These are phyloP conservation scores for Apus apus DNA, from an alignment of 2,113 vertebrate genomes.

Conservation along the genomic window DNA sequence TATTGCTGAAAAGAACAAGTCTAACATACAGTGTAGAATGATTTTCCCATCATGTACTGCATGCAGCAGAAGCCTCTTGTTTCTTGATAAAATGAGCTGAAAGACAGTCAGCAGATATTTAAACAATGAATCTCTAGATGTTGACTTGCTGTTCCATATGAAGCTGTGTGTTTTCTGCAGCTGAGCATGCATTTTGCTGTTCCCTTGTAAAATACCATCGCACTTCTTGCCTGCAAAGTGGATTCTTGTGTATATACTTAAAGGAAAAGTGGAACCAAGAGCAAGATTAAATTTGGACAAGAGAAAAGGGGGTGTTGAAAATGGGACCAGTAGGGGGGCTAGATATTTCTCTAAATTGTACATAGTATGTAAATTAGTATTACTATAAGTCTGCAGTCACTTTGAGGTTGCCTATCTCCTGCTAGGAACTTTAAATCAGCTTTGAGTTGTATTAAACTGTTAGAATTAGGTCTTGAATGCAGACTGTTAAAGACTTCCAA, in stretches of 20 bases:
- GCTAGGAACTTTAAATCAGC: constrained; percentile 77
- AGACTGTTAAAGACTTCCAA: constrained; percentile 76
- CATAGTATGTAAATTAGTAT: constrained; percentile 82
- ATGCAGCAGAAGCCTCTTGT: constrained; percentile 84
- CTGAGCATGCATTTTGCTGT: constrained; percentile 87
- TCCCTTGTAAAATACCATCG: constrained; percentile 81
- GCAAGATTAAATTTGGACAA: constrained; percentile 46
- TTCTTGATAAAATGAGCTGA: constrained; percentile 87
- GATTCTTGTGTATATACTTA: constrained; percentile 81
- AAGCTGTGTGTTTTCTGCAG: constrained; percentile 80
- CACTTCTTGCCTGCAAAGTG: constrained; percentile 80
- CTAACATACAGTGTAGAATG: constrained; percentile 72
- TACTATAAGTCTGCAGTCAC: constrained; percentile 77
- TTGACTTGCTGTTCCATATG: constrained; percentile 77
- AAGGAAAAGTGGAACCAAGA: constrained; percentile 60
- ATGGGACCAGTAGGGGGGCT: constrained; percentile 56
- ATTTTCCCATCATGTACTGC: constrained; percentile 80
- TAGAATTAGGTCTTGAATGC: constrained; percentile 78
- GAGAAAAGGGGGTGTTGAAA: constrained; percentile 39
- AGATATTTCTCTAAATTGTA: constrained; percentile 78
- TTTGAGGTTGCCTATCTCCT: constrained; percentile 74
- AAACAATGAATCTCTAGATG: constrained; percentile 71
- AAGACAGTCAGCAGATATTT: constrained; percentile 78
- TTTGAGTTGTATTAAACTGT: constrained; percentile 75
- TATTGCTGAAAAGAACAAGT: constrained; percentile 76